Evolutionary conservation across 2,113 vertebrate genomes (phyloP), one percentile per base, ranked within the genome.

Genomic region (Chrysochloris asiatica): DNA sequence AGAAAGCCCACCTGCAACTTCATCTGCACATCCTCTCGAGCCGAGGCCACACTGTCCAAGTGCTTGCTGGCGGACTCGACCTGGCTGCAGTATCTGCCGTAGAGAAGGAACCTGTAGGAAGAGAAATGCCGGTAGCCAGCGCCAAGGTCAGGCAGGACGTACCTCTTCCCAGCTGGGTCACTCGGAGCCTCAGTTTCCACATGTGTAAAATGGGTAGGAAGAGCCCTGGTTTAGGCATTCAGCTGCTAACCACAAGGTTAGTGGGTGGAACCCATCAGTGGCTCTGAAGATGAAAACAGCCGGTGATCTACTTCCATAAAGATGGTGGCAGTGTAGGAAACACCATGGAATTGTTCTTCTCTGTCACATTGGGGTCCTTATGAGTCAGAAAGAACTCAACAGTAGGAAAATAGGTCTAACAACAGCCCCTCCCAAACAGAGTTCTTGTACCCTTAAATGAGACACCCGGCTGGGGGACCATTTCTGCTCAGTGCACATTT

Each of bases 21-120:
- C 98, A 99, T 99, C 81, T 97, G 98, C 88, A 99, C 97, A 0
- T 99, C 99, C 86, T 99, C 98, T 61, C 97, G 98, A 7, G 33
- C 75, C 2, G 54, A 93, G 0, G 98, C 97, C 26, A 99, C 94
- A 6, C 97, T 98, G 93, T 99, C 99, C 33, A 99, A 96, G 89
- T 98, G 98, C 95, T 98, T 99, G 8, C 98, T 98, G 1, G 99
- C 98, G 0, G 98, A 95, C 90, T 99, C 99, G 92, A 99, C 98
- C 94, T 99, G 98, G 92, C 99, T 99, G 67, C 99, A 99, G 96
- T 99, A 99, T 22, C 96, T 98, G 0, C 99, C 99, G 0, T 99
- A 99, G 54, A 98, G 86, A 13, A 99, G 97, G 72, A 99, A 97
- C 97, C 99, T 99, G 93, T 0, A 2, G 45, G 38, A 72, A 90